Conservation (phyloP, 2,888 invertebrate species). For the Tetramorium bicarinatum region DNA sequence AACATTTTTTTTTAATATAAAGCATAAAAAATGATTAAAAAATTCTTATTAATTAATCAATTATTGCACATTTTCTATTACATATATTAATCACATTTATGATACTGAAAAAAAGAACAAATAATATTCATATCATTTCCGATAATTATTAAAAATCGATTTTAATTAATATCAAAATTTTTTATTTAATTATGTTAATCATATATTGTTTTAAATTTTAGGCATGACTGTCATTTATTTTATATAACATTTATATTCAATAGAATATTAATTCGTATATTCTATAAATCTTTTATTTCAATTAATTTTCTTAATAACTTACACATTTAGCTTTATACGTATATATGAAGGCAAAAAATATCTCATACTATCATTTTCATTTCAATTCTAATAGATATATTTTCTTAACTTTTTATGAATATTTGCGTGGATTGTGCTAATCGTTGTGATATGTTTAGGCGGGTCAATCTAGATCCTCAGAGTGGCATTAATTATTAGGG, state of each 20-base stretch:
- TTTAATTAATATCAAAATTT: constrained; percentile 15
- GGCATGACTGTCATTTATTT: neutral
- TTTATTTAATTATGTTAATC: neutral
- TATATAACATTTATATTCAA: neutral
- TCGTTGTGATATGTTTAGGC: constrained; percentile 11
- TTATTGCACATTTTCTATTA: constrained; percentile 5
- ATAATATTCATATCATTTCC: neutral
- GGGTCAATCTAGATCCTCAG: constrained; percentile 46
- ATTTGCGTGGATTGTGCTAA: neutral
- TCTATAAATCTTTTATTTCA: neutral
- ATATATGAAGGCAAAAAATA: neutral
- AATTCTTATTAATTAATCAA: constrained; percentile 11
- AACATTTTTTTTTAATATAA: constrained; percentile 3
- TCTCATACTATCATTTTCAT: neutral
- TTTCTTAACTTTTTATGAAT: constrained; percentile 15
- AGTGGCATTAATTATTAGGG: constrained; percentile 68
- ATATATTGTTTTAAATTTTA: constrained; percentile 2
- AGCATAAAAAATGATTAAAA: neutral
- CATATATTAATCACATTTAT: neutral
- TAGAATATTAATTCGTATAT: neutral
- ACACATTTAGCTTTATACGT: neutral
- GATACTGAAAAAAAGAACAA: neutral
- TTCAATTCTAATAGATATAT: neutral
- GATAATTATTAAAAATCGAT: constrained; percentile 15
- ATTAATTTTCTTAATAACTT: neutral